Base-by-base conservation (phyloP, 2,888 invertebrate genomes). In the Drosophila fungiperda region DNA sequence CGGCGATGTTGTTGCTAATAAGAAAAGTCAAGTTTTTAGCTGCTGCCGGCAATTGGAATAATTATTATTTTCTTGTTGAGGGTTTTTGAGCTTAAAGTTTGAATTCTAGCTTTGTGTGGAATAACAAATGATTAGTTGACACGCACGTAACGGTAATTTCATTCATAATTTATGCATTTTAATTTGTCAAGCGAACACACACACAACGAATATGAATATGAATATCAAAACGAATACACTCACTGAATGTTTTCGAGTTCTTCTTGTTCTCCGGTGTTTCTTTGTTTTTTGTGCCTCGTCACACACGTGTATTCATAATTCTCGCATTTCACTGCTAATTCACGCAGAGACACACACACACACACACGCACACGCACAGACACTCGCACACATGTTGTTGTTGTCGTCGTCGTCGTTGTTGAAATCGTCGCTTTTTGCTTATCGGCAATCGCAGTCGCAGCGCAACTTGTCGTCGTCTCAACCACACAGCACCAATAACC, bases 401-500 rank as follows among this genome's bases (percentile, higher is more conserved):
- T 61, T 49, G 66, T 32, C 33, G 68, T 33, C 45, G 50, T 61
- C 52, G 66, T 32, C 33, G 68, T 33, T 49, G 50, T 67, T 63
- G 58, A 49, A 57, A 23, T 68, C 72, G 71, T 78, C 57, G 68
- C 58, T 68, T 64, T 54, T 68, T 45, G 45, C 45, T 45, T 23
- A 26, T 45, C 45, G 45, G 45, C 45, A 23, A 26, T 38, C 55
- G 36, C 26, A 55, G 26, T 55, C 67, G 78, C 76, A 77, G 83
- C 75, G 73, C 23, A 45, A 45, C 49, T 72, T 75, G 79, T 79
- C 85, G 85, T 86, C 83, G 80, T 83, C 84, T 73, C 89, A 89
- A 92, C 92, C 92, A 89, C 80, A 92, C 92, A 90, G 91, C 90
- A 91, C 91, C 86, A 91, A 91, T 86, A 90, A 89, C 91, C 90